phyloP scores from a whole-genome alignment of 1,140 invertebrate genomes.

The Leptinotarsa undecemlineata region DNA sequence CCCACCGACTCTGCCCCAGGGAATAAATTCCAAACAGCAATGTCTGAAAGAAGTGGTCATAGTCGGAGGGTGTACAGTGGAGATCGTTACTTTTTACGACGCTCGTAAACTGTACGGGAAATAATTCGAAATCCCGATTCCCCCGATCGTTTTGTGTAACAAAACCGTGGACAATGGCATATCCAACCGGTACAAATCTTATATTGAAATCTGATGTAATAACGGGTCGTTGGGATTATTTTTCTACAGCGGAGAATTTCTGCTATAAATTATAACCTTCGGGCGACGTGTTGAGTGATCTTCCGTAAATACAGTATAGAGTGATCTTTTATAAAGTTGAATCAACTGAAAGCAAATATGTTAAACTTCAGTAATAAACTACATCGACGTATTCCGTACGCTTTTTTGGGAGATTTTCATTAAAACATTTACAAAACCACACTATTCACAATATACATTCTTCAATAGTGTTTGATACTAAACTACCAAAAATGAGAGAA shows the following conservation, averaged over 20 bases:
- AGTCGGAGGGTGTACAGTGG: conserved; percentile 28
- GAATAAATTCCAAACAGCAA: conserved; percentile 22
- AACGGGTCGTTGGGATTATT: conserved; percentile 13
- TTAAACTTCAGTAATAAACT: too few species aligned
- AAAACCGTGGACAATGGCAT: conserved; percentile 31
- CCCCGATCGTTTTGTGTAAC: conserved; percentile 25
- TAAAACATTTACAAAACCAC: too few species aligned
- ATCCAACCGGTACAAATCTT: conserved; percentile 30
- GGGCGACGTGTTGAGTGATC: too few species aligned
- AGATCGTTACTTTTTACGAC: conserved; percentile 37
- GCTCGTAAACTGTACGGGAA: conserved; percentile 30
- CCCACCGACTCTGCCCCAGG: neutral
- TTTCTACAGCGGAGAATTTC: neutral
- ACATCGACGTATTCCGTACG: too few species aligned
- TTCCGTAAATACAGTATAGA: too few species aligned
- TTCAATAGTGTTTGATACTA: too few species aligned
- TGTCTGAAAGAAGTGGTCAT: conserved; percentile 25
- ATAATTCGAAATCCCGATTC: conserved; percentile 35
- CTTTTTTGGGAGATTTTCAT: too few species aligned
- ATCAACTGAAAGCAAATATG: too few species aligned
- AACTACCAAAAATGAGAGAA: too few species aligned
- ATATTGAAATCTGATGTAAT: conserved; percentile 29
- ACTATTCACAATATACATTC: too few species aligned
- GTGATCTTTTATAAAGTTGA: too few species aligned
- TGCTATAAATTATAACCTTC: too few species aligned